Evolutionary conservation across 2,113 vertebrate species (phyloP).

Genomic region (Nesoenas mayeri): DNA sequence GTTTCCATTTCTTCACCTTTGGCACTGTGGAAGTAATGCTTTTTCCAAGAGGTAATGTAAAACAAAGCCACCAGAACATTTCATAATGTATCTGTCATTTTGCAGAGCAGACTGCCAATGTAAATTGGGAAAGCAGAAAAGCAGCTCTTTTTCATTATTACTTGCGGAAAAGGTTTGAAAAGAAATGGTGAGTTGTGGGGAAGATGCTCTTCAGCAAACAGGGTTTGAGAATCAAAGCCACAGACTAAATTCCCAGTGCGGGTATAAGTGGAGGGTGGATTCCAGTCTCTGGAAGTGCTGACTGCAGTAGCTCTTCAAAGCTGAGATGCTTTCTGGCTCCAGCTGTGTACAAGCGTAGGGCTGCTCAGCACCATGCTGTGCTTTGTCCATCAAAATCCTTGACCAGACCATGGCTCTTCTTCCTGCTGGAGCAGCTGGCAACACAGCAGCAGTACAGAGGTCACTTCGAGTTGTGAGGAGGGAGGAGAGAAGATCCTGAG

Average conservation of each 20-base stretch:
- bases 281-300: not conserved
- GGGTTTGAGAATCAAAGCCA: not conserved
- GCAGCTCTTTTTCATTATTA: not conserved
- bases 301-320: not conserved
- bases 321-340: not conserved
- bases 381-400: not conserved
- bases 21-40: not conserved
- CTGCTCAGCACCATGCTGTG: not conserved
- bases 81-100: not conserved
- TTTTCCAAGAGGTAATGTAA: not conserved
- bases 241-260: not conserved
- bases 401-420: not conserved
- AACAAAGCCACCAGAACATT: not conserved
- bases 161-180: not conserved
- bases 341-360: not conserved
- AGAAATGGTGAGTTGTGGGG: accelerated
- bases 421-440: not conserved
- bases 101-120: not conserved
- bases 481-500: not conserved
- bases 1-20: not conserved
- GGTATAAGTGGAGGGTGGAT: too few species aligned
- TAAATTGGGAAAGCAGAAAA: not conserved
- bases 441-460: not conserved
- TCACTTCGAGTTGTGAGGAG: not conserved
- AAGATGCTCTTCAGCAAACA: not conserved